A percentile compares a stretch with the other conserved stretches of the same genome.
phyloP scores from a whole-genome alignment of 1,140 invertebrate genomes.

The Caenorhabditis inopinata region DNA sequence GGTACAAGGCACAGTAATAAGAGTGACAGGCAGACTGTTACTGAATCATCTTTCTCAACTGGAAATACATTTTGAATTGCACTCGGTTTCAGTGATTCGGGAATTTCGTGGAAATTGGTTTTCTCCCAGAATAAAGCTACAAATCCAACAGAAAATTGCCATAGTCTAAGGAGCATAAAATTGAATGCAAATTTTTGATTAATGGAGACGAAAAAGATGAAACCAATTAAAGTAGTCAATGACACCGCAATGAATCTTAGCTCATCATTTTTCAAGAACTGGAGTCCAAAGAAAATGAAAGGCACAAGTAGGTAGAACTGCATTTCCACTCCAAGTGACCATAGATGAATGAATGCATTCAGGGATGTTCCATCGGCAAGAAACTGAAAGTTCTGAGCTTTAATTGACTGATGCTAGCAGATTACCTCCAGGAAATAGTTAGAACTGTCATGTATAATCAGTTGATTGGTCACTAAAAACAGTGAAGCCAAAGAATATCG shows the following conservation, averaged over 20 bases:
- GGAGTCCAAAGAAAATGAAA: neutral
- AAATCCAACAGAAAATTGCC: slow-evolving; percentile 31
- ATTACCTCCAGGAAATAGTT: slow-evolving; percentile 22
- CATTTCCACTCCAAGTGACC: slow-evolving; percentile 24
- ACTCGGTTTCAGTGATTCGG: neutral
- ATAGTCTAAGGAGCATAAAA: neutral
- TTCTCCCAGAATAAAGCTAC: neutral
- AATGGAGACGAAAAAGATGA: neutral
- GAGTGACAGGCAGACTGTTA: neutral
- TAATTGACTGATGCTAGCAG: too few relatives aligned
- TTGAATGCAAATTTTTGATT: slow-evolving; percentile 29
- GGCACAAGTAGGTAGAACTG: slow-evolving; percentile 35
- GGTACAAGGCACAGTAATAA: neutral
- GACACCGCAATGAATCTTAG: neutral
- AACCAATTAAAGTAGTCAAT: neutral
- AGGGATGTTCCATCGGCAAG: neutral
- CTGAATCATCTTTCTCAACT: neutral
- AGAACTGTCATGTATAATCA: neutral
- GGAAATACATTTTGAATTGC: neutral
- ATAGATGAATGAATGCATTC: slow-evolving; percentile 18
- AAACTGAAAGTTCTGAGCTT: slow-evolving; percentile 35
- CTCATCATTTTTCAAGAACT: neutral
- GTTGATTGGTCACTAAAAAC: neutral
- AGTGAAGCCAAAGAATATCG: neutral
- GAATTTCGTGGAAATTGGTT: too few relatives aligned